Evolutionary conservation across 2,888 invertebrate genomes (phyloP), one percentile per base, ranked within the genome.

Genomic region (Acronicta psi): DNA sequence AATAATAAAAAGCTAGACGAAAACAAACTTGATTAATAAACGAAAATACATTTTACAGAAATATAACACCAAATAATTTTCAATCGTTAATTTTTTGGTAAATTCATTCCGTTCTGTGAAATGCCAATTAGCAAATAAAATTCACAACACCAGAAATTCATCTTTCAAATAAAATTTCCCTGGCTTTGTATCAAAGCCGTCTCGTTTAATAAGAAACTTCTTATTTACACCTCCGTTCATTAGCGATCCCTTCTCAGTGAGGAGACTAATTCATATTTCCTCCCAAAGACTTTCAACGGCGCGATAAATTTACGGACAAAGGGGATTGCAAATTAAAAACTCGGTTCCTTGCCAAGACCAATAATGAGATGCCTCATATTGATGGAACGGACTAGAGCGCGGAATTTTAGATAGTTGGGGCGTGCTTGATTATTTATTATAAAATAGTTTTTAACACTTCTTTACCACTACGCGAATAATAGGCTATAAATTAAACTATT

Each of bases 251-350:
- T 84, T 80, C 82, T 79, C 75, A 76, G 59, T 73, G 79, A 86
- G 82, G 83, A 84, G 84, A 82, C 88, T 91, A 90, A 92, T 92
- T 92, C 89, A 91, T 91, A 92, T 90, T 90, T 92, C 87, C 84
- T 81, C 50, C 65, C 70, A 84, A 86, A 88, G 88, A 87, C 84
- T 82, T 87, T 84, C 88, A 86, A 80, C 87, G 84, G 83, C 61
- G 87, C 88, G 86, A 85, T 82, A 88, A 92, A 91, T 91, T 90
- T 81, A 84, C 83, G 82, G 79, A 89, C 90, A 88, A 90, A 86
- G 86, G 86, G 88, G 88, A 84, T 81, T 82, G 85, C 86, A 91
- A 93, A 92, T 92, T 92, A 92, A 92, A 92, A 92, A 92, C 85
- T 83, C 80, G 71, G 85, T 78, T 81, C 84, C 80, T 81, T 82